Percentiles rank a stretch among this genome's conserved stretches.
Evolutionary conservation across 2,797 vertebrate species (phyloP).

Genomic region (Schizopygopsis pylzovi): DNA sequence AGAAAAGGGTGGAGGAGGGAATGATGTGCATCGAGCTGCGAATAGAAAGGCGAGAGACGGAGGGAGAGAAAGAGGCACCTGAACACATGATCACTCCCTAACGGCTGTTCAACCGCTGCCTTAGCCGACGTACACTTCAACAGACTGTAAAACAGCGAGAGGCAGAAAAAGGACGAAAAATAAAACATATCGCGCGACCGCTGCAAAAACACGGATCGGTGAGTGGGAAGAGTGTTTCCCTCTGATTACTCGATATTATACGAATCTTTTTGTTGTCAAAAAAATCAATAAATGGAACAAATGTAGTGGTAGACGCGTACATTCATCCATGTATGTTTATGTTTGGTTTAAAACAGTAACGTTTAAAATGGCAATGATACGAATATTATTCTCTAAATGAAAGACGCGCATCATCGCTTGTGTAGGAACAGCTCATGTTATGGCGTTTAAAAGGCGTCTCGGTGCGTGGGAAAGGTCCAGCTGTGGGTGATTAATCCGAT

Average conservation of each 20-base stretch:
- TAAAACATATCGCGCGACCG: neutral
- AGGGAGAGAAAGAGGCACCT: slow-evolving; percentile 60
- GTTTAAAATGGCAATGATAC: neutral
- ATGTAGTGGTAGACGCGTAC: neutral
- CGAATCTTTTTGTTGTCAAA: neutral
- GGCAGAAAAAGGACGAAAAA: neutral
- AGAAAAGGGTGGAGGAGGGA: slow-evolving; percentile 55
- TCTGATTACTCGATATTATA: neutral
- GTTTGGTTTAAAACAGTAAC: neutral
- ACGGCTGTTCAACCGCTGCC: neutral
- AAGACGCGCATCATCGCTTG: neutral
- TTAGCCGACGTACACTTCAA: neutral
- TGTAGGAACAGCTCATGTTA: neutral
- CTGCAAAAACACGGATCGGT: slow-evolving; percentile 7
- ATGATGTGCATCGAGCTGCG: slow-evolving; percentile 52
- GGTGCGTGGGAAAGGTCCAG: slow-evolving; percentile 39
- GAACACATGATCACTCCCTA: slow-evolving; percentile 67
- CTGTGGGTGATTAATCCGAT: slow-evolving; percentile 15
- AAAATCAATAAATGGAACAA: neutral
- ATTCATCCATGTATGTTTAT: neutral
- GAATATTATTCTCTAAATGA: neutral
- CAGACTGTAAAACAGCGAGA: neutral
- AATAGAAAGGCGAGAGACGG: slow-evolving; percentile 46
- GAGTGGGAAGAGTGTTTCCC: slow-evolving; percentile 7
- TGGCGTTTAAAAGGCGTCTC: slow-evolving; percentile 8